phyloP scores from a whole-genome alignment of 2,888 invertebrate species.

The Acanthococcus lagerstroemiae region DNA sequence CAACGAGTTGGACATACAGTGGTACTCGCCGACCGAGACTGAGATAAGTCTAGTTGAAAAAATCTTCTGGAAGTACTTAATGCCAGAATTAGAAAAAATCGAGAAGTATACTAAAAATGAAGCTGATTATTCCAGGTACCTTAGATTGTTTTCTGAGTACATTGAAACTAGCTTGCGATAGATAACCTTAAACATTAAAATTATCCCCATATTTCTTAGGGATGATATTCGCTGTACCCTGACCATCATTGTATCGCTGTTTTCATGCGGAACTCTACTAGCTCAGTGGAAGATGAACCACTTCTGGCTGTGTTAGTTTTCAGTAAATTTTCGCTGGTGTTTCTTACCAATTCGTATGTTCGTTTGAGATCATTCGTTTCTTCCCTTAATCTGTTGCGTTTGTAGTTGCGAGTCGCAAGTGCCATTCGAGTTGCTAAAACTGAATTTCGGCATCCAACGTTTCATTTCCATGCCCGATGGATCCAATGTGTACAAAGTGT shows the following conservation, averaged over 20 bases:
- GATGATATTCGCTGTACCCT: conserved; percentile 59
- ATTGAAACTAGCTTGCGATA: too few relatives aligned
- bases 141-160: not conserved
- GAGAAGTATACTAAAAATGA: conserved; percentile 47
- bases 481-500: conserved; percentile 54
- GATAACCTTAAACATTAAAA: too few relatives aligned
- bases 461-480: conserved; percentile 53
- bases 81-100: conserved; percentile 53
- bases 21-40: conserved; percentile 63
- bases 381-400: not conserved
- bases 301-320: conserved; percentile 50
- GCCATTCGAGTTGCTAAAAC: conserved; percentile 43
- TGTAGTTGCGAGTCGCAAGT: conserved; percentile 35
- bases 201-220: too few relatives aligned
- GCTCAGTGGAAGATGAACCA: conserved; percentile 58
- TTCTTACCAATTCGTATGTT: too few relatives aligned
- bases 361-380: not conserved
- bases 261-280: conserved; percentile 57
- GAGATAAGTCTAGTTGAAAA: conserved; percentile 58
- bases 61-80: conserved; percentile 55
- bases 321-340: too few relatives aligned
- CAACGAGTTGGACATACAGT: conserved; percentile 55
- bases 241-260: conserved; percentile 53
- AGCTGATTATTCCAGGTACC: conserved; percentile 45
- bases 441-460: conserved; percentile 44